These are phyloP conservation scores for Tetragnatha versicolor DNA, from an alignment of 1,140 invertebrate species.

Conservation along the genomic window DNA sequence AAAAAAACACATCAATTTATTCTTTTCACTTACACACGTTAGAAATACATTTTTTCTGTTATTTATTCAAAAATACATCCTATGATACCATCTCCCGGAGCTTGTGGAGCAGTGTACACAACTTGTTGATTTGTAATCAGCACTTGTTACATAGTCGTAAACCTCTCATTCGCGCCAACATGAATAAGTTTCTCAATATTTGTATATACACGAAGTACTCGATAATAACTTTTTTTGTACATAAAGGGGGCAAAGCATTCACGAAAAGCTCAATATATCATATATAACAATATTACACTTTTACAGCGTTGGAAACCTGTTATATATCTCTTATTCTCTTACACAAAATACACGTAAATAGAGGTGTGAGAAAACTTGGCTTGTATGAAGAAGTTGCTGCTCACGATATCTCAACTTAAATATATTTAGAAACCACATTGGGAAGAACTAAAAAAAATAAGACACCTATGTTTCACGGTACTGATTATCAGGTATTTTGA, in stretches of 20 bases:
- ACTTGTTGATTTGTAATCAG: conserved; percentile 12
- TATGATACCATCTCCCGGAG: conserved; percentile 5
- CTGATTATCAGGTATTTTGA: no score
- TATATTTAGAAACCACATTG: no score
- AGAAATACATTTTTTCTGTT: conserved; percentile 23
- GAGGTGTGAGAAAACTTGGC: no score
- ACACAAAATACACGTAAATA: no score
- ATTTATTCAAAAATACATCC: conserved; percentile 45
- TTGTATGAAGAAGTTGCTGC: no score
- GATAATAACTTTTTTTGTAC: conserved; percentile 24
- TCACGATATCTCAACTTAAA: no score
- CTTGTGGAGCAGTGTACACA: conserved; percentile 25
- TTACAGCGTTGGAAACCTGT: conserved; percentile 7
- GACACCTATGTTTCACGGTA: no score
- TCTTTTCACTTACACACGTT: conserved; percentile 23
- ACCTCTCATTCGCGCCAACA: conserved; percentile 1
- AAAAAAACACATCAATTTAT: conserved; percentile 41
- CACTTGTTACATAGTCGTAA: conserved; percentile 32
- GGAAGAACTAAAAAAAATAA: no score
- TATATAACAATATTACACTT: conserved; percentile 38
- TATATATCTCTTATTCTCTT: conserved; percentile 5
- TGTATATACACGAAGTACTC: conserved; percentile 28
- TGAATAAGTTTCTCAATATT: conserved; percentile 6
- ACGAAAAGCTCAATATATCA: conserved; percentile 48
- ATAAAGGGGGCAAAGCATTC: conserved; percentile 29